Base-by-base conservation (phyloP, 2,888 invertebrate species). In the Helicoverpa assulta region DNA sequence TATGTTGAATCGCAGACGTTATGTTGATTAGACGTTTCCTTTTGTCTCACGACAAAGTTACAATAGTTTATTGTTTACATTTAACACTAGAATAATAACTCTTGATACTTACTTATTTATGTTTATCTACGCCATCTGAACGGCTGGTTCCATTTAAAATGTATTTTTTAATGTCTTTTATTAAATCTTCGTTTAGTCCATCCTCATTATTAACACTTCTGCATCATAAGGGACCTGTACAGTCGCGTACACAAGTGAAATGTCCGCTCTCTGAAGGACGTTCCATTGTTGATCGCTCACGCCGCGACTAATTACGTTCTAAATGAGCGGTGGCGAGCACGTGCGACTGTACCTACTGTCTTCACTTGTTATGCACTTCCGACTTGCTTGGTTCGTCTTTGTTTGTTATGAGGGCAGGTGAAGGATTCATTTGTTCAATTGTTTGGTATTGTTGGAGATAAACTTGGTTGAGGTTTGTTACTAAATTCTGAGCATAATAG, bases 301-400 rank as follows among this genome's bases (percentile, higher is more conserved):
- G 53, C 67, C 73, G 68, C 59, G 55, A 69, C 70, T 69, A 75
- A 81, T 80, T 83, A 63, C 73, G 63, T 73, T 69, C 51, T 58
- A 70, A 80, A 73, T 69, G 65, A 71, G 65, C 40, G 29, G 5
- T 37, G 14, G 50, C 50, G 53, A 56, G 51, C 67, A 71, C 65
- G 61, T 68, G 65, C 65, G 67, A 66, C 57, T 63, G 80, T 76
- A 21, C 3, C 18, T 62, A 57, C 54, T 67, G 52, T 61, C 56
- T 73, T 73, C 53, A 61, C 37, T 66, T 66, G 67, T 59, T 58
- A 68, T 66, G 37, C 61, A 75, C 64, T 80, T 82, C 79, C 79
- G 74, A 70, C 62, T 73, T 60, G 75, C 71, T 69, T 47, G 68
- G 67, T 67, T 53, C 51, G 54, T 69, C 66, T 54, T 51, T 67